Evolutionary conservation across 2,888 invertebrate species (phyloP).

Genomic region (Argynnis bischoffii): DNA sequence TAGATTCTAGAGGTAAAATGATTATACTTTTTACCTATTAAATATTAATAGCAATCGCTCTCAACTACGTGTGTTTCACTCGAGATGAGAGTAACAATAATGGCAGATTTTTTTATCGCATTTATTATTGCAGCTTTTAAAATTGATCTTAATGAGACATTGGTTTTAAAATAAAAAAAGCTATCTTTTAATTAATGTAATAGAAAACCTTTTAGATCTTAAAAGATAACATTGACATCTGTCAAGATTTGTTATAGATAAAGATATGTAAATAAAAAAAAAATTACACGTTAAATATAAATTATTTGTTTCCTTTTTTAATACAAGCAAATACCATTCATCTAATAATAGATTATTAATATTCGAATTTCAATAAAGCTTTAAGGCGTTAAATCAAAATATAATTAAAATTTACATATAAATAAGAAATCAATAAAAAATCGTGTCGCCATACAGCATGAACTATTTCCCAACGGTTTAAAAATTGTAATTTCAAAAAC

Average conservation of each 20-base stretch:
- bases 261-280: no score
- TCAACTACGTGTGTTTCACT: background rate
- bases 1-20: conserved; percentile 11
- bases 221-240: no score
- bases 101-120: no score
- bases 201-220: no score
- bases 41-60: conserved; percentile 4
- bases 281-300: no score
- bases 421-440: conserved; percentile 28
- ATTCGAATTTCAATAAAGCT: background rate
- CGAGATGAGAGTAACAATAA: background rate
- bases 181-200: no score
- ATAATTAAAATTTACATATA: conserved; percentile 21
- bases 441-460: conserved; percentile 31
- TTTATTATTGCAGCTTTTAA: no score
- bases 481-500: conserved; percentile 48
- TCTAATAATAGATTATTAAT: conserved; percentile 7
- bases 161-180: no score
- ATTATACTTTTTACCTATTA: conserved; percentile 1
- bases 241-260: no score
- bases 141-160: no score
- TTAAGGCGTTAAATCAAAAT: background rate
- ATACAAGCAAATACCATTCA: background rate
- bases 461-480: conserved; percentile 39
- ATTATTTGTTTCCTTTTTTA: background rate